Conservation (phyloP, 2,797 vertebrate species). For the Myotis pilosus region DNA sequence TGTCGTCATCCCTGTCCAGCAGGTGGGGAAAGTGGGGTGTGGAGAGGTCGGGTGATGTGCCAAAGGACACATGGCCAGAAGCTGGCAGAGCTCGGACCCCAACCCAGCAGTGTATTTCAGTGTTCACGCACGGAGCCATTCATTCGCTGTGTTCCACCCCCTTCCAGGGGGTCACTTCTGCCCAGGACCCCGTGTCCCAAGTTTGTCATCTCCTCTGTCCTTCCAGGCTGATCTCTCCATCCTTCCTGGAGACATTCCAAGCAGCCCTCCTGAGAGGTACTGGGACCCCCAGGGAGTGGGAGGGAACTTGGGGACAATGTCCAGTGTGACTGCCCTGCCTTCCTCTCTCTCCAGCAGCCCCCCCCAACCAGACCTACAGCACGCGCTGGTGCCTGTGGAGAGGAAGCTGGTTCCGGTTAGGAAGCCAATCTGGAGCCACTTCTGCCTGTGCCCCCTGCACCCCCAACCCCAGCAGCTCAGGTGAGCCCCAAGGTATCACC, state of each 20-base stretch:
- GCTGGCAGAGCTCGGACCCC: not conserved
- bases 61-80: not conserved
- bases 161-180: not conserved
- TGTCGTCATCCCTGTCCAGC: not conserved
- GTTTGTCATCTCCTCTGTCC: not conserved
- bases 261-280: conserved; percentile 57
- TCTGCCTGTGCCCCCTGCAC: not conserved
- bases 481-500: not conserved
- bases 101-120: accelerated
- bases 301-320: not conserved
- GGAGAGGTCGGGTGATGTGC: not conserved
- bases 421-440: not conserved
- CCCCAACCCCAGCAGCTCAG: conserved; percentile 5
- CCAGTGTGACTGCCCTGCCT: not conserved
- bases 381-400: conserved; percentile 57
- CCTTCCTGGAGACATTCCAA: not conserved
- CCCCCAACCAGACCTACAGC: not conserved
- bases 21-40: not conserved
- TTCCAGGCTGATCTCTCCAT: conserved; percentile 33
- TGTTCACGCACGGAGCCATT: not conserved
- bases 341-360: not conserved
- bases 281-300: not conserved
- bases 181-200: not conserved
- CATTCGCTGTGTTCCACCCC: not conserved
- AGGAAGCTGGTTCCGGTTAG: conserved; percentile 36